These are phyloP conservation scores for Pimephales promelas DNA, from an alignment of 2,113 vertebrate species.

Conservation along the genomic window DNA sequence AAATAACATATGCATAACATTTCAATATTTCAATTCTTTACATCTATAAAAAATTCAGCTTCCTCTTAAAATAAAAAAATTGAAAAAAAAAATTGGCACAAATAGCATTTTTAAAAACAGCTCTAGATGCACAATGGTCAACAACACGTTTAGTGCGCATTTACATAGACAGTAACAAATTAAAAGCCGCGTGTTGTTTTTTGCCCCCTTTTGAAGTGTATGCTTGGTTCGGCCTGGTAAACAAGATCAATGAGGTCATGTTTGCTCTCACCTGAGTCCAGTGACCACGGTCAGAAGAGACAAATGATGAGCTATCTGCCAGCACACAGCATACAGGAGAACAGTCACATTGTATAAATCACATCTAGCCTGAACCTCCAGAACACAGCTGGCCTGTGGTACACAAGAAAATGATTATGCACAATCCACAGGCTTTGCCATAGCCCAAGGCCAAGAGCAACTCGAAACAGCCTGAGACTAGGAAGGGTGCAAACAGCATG, in stretches of 20 bases:
- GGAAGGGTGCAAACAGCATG: conserved; percentile 5
- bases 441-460: not conserved
- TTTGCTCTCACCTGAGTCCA: conserved; percentile 44
- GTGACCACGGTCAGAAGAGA: not conserved
- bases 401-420: conserved; percentile 8
- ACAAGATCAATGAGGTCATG: conserved; percentile 22
- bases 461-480: conserved; percentile 1
- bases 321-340: conserved; percentile 2
- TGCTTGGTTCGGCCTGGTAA: not conserved
- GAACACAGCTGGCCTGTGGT: conserved; percentile 30
- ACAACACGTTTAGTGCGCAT: not conserved
- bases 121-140: not conserved
- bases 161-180: too few relatives aligned
- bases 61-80: not conserved
- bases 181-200: too few relatives aligned
- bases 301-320: conserved; percentile 34
- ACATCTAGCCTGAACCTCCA: not conserved
- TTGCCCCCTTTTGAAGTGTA: not conserved
- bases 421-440: conserved; percentile 9
- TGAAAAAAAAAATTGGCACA: not conserved
- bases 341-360: conserved; percentile 46
- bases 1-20: too few relatives aligned
- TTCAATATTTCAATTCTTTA: not conserved
- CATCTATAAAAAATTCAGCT: not conserved
- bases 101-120: not conserved